Base-by-base conservation (phyloP, 2,888 invertebrate species). In the Drosophila koepferae region DNA sequence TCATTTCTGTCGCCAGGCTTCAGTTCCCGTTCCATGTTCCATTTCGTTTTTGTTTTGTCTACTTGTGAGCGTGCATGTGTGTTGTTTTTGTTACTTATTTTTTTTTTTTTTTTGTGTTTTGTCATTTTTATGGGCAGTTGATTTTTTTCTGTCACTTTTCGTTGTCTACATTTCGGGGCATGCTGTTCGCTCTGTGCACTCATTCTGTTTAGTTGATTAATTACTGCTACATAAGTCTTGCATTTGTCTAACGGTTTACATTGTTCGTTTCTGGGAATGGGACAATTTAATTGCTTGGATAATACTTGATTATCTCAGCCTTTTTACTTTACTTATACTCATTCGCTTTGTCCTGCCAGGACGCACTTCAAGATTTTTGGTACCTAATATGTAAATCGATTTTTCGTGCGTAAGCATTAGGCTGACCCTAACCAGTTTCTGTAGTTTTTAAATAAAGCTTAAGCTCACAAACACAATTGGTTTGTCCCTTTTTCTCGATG, bases 61-160 rank as follows among this genome's bases (percentile, higher is more conserved):
- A 78, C 66, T 72, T 69, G 66, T 41, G 16, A 55, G 60, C 68
- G 65, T 40, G 23, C 41, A 34, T 7, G 38, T 53, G 44, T 67
- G 46, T 43, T 72, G 49, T 53, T 36, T 56, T 61, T 63, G 49
- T 68, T 69, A 51, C 6, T 28, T 28, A 6, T 28, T 0, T 28
- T 28, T 28, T 28, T 2, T 23, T 23, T 23, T 2, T 3, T 23
- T 23, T 2, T 60, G 36, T 80, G 63, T 71, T 73, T 73, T 73
- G 70, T 80, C 78, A 67, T 62, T 80, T 82, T 76, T 82, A 77
- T 76, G 76, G 75, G 18, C 76, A 76, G 65, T 80, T 82, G 62
- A 44, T 43, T 66, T 66, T 68, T 67, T 64, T 63, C 54, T 64
- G 69, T 61, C 68, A 51, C 54, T 78, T 68, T 78, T 51, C 59